Evolutionary conservation across 1,140 invertebrate species (phyloP).

Genomic region (Listronotus oregonensis): DNA sequence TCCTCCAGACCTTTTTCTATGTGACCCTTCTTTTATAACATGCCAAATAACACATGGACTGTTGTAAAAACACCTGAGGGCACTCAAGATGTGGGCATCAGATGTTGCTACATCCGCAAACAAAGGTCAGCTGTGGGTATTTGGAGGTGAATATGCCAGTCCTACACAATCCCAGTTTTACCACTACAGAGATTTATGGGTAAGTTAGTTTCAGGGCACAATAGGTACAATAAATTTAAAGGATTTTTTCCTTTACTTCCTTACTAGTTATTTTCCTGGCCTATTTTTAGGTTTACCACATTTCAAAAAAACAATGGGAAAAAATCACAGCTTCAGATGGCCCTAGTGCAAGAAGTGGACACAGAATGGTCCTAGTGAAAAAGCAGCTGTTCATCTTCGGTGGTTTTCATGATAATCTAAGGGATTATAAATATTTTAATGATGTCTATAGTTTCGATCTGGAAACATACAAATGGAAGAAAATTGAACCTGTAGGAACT

Average conservation of each 20-base stretch:
- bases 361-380: constrained; percentile 81
- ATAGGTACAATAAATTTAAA: no score
- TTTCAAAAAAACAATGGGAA: constrained; percentile 84
- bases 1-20: constrained; percentile 77
- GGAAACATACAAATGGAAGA: constrained; percentile 78
- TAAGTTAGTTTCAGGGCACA: constrained; percentile 55
- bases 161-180: constrained; percentile 90
- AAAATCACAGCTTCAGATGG: constrained; percentile 73
- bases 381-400: constrained; percentile 87
- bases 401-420: constrained; percentile 88
- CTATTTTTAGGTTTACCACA: constrained; percentile 36
- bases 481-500: constrained; percentile 70
- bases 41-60: constrained; percentile 80
- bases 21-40: constrained; percentile 83
- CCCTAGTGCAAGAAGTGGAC: constrained; percentile 86
- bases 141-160: constrained; percentile 93
- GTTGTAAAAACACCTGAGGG: constrained; percentile 75
- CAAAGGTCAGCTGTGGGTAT: constrained; percentile 80
- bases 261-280: neutral
- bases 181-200: constrained; percentile 93
- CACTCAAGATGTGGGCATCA: constrained; percentile 88
- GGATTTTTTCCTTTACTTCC: no score
- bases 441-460: constrained; percentile 80
- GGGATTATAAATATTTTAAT: constrained; percentile 89
- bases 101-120: constrained; percentile 73